Conservation (phyloP, 2,113 vertebrate species). For the Mixornis gularis region DNA sequence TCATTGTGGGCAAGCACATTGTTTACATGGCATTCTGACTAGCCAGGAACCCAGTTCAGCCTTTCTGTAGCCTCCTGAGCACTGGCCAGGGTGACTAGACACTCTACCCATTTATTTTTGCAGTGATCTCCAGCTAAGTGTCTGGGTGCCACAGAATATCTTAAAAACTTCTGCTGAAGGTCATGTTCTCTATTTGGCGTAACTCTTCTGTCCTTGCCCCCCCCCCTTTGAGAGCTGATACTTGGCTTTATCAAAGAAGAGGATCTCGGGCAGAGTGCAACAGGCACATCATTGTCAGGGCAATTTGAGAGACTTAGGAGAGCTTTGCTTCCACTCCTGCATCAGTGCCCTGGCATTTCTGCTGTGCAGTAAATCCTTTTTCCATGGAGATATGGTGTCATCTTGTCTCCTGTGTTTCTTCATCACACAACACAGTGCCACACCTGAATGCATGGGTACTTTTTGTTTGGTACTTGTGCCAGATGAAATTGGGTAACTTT, state of each 20-base stretch:
- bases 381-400: neutral
- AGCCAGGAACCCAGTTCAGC: neutral
- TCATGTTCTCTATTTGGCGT: accelerated
- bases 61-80: neutral
- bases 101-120: neutral
- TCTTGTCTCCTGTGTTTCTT: neutral
- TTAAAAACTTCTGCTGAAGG: neutral
- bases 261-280: neutral
- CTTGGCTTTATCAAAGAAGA: neutral
- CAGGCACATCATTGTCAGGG: neutral
- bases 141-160: neutral
- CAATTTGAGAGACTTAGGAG: neutral
- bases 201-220: neutral
- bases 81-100: neutral
- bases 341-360: neutral
- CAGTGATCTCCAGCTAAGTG: neutral
- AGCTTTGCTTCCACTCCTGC: neutral
- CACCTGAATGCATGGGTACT: neutral
- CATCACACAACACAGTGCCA: neutral
- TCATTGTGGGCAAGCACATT: neutral
- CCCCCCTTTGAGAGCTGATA: neutral
- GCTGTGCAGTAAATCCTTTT: neutral
- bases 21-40: neutral
- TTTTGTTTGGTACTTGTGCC: neutral
- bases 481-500: neutral